phyloP scores from a whole-genome alignment of 2,797 vertebrate species.

The Australoheros facetus region DNA sequence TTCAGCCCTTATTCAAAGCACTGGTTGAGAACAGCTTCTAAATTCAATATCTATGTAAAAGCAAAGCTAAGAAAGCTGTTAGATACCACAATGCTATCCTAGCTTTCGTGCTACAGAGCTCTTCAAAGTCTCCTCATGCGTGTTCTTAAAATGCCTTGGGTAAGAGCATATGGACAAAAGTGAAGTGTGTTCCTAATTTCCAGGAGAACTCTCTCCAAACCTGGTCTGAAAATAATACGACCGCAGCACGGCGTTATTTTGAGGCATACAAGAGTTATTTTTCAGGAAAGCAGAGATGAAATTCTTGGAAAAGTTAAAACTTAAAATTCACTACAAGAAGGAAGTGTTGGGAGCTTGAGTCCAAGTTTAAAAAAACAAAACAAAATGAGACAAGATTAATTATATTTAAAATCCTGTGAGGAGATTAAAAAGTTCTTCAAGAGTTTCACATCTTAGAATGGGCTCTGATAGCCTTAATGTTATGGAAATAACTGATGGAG shows the following conservation, averaged over 20 bases:
- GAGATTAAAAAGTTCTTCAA: not conserved
- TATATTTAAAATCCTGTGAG: not conserved
- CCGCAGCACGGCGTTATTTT: slow-evolving; percentile 42
- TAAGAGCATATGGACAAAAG: slow-evolving; percentile 31
- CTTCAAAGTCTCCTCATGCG: slow-evolving; percentile 53
- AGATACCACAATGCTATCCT: slow-evolving; percentile 35
- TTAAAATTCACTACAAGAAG: not conserved
- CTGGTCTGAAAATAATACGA: slow-evolving; percentile 60
- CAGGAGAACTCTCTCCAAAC: slow-evolving; percentile 42
- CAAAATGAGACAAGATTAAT: slow-evolving; percentile 5
- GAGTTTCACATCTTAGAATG: not conserved
- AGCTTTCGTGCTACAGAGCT: slow-evolving; percentile 20
- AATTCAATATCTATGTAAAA: slow-evolving; percentile 44
- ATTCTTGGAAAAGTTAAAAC: not conserved
- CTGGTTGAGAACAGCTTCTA: slow-evolving; percentile 15
- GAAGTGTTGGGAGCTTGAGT: not conserved
- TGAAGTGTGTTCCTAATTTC: slow-evolving; percentile 55
- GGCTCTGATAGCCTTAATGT: not conserved
- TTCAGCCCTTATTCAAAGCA: slow-evolving; percentile 13
- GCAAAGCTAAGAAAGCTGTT: slow-evolving; percentile 48
- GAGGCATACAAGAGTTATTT: slow-evolving; percentile 32
- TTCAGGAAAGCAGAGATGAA: slow-evolving; percentile 26
- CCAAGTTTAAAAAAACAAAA: not conserved
- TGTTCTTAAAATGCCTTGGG: slow-evolving; percentile 44
- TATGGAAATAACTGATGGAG: not conserved